Percentiles rank a stretch among this genome's conserved stretches.
These are phyloP conservation scores for Megathymus violae DNA, from an alignment of 1,140 invertebrate species.

Conservation along the genomic window DNA sequence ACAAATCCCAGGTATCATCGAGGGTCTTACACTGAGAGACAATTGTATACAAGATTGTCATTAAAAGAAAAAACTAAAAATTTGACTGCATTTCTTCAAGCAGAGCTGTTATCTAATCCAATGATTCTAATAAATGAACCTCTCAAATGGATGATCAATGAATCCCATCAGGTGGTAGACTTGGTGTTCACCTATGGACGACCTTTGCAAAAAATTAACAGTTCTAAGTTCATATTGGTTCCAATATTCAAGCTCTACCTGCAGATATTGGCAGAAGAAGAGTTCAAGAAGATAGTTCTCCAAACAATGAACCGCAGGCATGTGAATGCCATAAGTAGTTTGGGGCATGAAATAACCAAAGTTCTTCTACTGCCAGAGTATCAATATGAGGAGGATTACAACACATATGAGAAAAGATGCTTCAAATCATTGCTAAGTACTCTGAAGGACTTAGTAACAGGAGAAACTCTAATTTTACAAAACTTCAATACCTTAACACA, in stretches of 20 bases:
- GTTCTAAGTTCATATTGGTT: slow-evolving; percentile 79
- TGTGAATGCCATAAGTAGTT: slow-evolving; percentile 40
- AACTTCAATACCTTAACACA: slow-evolving; percentile 74
- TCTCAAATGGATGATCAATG: slow-evolving; percentile 56
- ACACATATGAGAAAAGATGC: slow-evolving; percentile 69
- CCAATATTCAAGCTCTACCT: slow-evolving; percentile 77
- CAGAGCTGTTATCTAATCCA: slow-evolving; percentile 65
- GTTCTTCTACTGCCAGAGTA: slow-evolving; percentile 55
- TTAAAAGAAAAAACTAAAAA: slow-evolving; percentile 77
- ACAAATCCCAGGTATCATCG: slow-evolving; percentile 78
- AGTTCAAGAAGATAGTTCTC: slow-evolving; percentile 63
- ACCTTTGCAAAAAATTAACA: slow-evolving; percentile 71
- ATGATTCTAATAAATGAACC: slow-evolving; percentile 65
- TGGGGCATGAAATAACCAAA: slow-evolving; percentile 50
- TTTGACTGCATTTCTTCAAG: slow-evolving; percentile 63
- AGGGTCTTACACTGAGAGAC: slow-evolving; percentile 82
- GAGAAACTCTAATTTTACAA: slow-evolving; percentile 62
- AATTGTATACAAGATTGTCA: slow-evolving; percentile 75
- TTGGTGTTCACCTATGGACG: slow-evolving; percentile 65
- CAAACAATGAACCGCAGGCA: slow-evolving; percentile 45
- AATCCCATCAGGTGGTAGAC: slow-evolving; percentile 47
- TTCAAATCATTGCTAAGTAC: slow-evolving; percentile 58
- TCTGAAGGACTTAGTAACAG: slow-evolving; percentile 53
- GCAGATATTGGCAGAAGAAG: slow-evolving; percentile 71
- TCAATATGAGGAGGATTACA: slow-evolving; percentile 58